Conservation (phyloP, 2,113 vertebrate genomes). For the Phyllostomus discolor region DNA sequence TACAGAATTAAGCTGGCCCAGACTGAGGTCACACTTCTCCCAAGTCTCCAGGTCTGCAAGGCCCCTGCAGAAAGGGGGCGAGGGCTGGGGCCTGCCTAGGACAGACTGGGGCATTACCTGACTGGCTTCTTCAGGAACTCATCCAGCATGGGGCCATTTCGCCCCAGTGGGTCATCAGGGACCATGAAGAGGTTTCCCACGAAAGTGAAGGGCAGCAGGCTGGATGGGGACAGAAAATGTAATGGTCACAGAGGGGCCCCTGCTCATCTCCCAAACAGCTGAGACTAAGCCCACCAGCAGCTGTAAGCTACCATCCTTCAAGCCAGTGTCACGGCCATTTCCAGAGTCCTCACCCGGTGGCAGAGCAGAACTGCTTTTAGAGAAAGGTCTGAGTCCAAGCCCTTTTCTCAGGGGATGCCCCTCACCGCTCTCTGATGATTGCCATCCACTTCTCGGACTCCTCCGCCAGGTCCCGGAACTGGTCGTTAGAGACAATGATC, state of each 20-base stretch:
- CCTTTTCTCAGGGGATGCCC: conserved; percentile 28
- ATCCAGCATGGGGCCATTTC: conserved; percentile 87
- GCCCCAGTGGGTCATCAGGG: conserved; percentile 90
- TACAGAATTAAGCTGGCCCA: neutral
- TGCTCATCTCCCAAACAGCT: neutral
- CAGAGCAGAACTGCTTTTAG: conserved; percentile 46
- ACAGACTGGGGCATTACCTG: conserved; percentile 36
- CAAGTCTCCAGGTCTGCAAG: neutral
- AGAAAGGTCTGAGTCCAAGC: conserved; percentile 29
- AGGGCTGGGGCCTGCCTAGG: neutral
- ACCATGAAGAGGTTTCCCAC: conserved; percentile 92
- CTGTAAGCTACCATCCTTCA: neutral
- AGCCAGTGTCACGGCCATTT: neutral
- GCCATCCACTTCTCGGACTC: conserved; percentile 85
- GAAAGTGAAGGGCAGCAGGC: conserved; percentile 90
- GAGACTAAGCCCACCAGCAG: neutral
- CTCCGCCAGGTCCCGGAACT: conserved; percentile 89
- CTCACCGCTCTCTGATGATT: conserved; percentile 90
- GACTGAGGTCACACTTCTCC: neutral
- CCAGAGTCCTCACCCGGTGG: conserved; percentile 15
- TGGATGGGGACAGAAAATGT: conserved; percentile 62
- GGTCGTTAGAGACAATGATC: conserved; percentile 92
- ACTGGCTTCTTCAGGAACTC: conserved; percentile 83
- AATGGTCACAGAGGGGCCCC: neutral
- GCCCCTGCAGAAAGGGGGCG: neutral